phyloP scores from a whole-genome alignment of 2,888 invertebrate genomes.

The Elmis aenea region DNA sequence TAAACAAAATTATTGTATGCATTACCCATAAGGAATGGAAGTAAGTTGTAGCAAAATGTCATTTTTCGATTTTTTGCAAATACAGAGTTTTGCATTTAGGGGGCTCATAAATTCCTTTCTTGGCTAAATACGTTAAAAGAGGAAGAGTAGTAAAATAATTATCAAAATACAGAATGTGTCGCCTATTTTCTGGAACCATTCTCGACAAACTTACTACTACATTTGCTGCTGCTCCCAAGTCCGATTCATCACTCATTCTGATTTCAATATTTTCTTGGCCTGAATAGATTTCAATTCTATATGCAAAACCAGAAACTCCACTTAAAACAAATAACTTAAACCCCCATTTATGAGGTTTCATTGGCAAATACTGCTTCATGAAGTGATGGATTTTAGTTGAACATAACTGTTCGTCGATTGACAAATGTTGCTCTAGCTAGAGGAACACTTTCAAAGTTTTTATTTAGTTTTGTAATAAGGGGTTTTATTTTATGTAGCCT shows the following conservation, averaged over 20 bases:
- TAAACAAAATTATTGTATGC: no score
- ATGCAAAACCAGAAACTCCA: conserved; percentile 25
- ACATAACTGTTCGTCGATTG: conserved; percentile 31
- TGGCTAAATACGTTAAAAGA: conserved; percentile 21
- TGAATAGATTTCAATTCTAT: conserved; percentile 29
- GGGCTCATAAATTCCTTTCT: no score
- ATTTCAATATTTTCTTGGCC: conserved; percentile 16
- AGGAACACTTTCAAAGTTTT: conserved; percentile 30
- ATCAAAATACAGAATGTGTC: conserved; percentile 29
- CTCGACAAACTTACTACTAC: conserved; percentile 31
- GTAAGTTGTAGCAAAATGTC: no score
- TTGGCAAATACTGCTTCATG: conserved; percentile 32
- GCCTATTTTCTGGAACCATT: conserved; percentile 26
- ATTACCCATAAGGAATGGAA: no score
- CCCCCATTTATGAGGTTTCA: conserved; percentile 34
- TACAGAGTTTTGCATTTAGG: no score
- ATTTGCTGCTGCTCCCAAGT: conserved; percentile 32
- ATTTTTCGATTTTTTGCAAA: no score
- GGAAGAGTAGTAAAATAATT: conserved; percentile 28
- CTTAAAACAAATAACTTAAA: conserved; percentile 31
- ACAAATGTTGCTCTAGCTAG: conserved; percentile 32
- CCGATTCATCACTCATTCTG: conserved; percentile 23
- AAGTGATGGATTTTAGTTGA: conserved; percentile 33
- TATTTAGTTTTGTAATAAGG: conserved; percentile 25
- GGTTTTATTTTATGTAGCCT: conserved; percentile 22